A percentile compares a stretch with the other conserved stretches of the same genome.
phyloP scores from a whole-genome alignment of 2,888 invertebrate genomes.

The Melieria omissa region DNA sequence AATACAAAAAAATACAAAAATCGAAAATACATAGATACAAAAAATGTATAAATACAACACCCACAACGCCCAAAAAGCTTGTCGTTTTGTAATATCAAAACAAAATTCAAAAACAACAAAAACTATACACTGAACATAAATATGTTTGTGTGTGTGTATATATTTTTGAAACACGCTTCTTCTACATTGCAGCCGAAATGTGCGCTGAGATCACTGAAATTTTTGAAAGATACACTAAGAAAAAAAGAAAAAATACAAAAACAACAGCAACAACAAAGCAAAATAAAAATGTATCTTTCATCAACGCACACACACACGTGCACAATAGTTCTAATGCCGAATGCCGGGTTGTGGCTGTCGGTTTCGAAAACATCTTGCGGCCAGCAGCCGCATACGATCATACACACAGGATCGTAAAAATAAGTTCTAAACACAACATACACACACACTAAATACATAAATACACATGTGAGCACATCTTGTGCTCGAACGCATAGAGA shows the following conservation, averaged over 20 bases:
- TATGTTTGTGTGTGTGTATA: too few species aligned
- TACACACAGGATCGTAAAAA: conserved; percentile 24
- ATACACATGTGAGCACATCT: not conserved
- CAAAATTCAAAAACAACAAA: too few species aligned
- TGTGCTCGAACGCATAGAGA: not conserved
- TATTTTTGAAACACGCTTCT: not conserved
- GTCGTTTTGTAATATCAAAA: too few species aligned
- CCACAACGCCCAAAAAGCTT: too few species aligned
- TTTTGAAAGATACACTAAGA: not conserved
- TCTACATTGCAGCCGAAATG: not conserved
- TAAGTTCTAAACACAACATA: conserved; percentile 21
- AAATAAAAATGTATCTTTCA: conserved; percentile 3
- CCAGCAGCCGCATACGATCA: conserved; percentile 18
- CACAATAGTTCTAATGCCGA: not conserved
- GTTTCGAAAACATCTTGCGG: not conserved
- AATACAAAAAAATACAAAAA: not conserved
- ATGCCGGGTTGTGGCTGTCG: not conserved
- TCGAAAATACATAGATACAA: not conserved
- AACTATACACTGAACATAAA: too few species aligned
- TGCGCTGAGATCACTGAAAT: conserved; percentile 5
- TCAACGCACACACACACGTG: not conserved
- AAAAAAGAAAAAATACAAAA: not conserved
- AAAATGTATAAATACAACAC: not conserved
- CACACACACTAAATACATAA: conserved; percentile 7
- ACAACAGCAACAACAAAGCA: not conserved